Evolutionary conservation across 1,140 invertebrate genomes (phyloP).

Genomic region (Ceratitis capitata): DNA sequence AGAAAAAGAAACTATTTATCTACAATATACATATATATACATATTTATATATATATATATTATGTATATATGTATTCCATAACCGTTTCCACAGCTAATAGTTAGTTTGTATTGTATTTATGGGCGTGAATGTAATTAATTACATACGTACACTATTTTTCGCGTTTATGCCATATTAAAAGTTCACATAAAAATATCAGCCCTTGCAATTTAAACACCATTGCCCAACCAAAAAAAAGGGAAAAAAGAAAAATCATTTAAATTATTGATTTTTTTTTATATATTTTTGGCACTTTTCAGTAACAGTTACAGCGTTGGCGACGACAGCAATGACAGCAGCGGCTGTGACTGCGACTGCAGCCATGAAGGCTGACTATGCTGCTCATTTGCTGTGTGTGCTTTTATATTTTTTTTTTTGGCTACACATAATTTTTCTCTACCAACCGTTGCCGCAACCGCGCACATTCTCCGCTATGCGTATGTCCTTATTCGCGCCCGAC

Average conservation of each 20-base stretch:
- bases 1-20: too few relatives aligned
- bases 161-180: neutral
- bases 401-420: neutral
- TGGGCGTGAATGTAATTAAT: neutral
- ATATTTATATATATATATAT: neutral
- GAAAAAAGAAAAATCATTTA: neutral
- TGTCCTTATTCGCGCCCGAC: conserved; percentile 31
- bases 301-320: neutral
- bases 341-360: neutral
- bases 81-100: too few relatives aligned
- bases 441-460: neutral
- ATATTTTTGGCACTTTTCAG: conserved; percentile 17
- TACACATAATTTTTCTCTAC: conserved; percentile 17
- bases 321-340: neutral
- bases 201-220: neutral
- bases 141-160: neutral
- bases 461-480: conserved; percentile 27
- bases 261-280: neutral
- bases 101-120: too few relatives aligned
- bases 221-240: too few relatives aligned
- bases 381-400: neutral
- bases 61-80: too few relatives aligned
- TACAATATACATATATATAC: neutral
- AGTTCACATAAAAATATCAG: neutral
- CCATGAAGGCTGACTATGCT: conserved; percentile 5